Percentiles rank a stretch among this genome's conserved stretches.
These are phyloP conservation scores for Microcaecilia unicolor DNA, from an alignment of 2,797 vertebrate species.

Conservation along the genomic window DNA sequence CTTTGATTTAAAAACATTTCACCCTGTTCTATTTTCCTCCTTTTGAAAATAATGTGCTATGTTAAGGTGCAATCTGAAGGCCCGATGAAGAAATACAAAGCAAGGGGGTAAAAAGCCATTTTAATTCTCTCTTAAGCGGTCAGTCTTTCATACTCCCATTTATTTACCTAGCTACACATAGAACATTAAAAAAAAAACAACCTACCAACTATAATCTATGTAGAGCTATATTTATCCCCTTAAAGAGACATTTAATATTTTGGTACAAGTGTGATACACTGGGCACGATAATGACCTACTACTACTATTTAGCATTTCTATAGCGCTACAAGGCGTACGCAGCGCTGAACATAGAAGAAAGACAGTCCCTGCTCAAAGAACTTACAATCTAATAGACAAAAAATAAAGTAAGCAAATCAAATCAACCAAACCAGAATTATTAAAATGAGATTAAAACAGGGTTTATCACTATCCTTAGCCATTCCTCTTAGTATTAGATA, in stretches of 20 bases:
- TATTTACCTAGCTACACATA: no score
- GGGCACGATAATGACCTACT: conserved; percentile 71
- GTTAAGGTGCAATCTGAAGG: not conserved
- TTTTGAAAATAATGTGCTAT: not conserved
- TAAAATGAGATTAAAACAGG: conserved; percentile 95
- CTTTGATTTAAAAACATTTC: conserved; percentile 6
- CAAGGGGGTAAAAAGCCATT: not conserved
- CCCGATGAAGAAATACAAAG: no score
- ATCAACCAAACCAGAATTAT: conserved; percentile 80
- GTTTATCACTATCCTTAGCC: no score
- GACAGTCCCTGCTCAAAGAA: no score
- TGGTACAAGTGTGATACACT: conserved; percentile 39
- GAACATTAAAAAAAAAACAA: no score
- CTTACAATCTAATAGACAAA: no score
- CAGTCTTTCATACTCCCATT: conserved; percentile 16
- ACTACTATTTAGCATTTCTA: no score
- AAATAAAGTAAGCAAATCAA: no score
- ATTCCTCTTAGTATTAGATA: no score
- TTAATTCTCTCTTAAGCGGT: conserved; percentile 16
- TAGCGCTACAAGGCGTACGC: no score
- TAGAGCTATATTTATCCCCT: conserved; percentile 5
- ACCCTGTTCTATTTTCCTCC: not conserved
- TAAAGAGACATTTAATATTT: conserved; percentile 33
- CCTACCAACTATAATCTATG: conserved; percentile 22
- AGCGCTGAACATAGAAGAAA: no score